Percentiles rank a stretch among this genome's conserved stretches.
phyloP scores from a whole-genome alignment of 2,888 invertebrate genomes.

The Drosophila sordidula region DNA sequence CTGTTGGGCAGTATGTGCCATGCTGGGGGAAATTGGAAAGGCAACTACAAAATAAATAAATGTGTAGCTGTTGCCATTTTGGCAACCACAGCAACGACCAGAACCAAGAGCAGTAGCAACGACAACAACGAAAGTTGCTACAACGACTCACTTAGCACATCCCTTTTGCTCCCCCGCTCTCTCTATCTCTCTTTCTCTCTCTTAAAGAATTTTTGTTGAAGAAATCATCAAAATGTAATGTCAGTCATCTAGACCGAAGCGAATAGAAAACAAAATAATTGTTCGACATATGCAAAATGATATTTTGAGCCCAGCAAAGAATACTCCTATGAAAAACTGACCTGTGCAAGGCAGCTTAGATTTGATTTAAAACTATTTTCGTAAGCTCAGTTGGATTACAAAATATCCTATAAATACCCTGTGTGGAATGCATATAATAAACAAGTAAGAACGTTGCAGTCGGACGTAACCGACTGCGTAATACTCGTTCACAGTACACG shows the following conservation, averaged over 20 bases:
- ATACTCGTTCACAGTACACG: too few species aligned
- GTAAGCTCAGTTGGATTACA: too few species aligned
- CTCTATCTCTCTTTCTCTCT: too few species aligned
- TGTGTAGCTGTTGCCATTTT: constrained; percentile 54
- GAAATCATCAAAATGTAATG: constrained; percentile 15
- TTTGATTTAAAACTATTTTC: background rate
- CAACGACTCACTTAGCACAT: constrained; percentile 23
- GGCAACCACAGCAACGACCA: constrained; percentile 48
- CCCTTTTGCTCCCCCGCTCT: background rate
- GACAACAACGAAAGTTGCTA: constrained; percentile 24
- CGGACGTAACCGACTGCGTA: too few species aligned
- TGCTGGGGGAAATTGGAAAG: constrained; percentile 39
- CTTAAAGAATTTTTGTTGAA: too few species aligned
- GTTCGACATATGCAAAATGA: background rate
- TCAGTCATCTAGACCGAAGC: background rate
- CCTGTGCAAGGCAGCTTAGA: background rate
- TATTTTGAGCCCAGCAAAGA: constrained; percentile 6
- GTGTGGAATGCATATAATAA: too few species aligned
- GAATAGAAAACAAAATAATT: background rate
- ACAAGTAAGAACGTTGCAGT: too few species aligned
- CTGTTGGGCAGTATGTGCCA: background rate
- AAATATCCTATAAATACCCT: too few species aligned
- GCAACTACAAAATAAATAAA: constrained; percentile 64
- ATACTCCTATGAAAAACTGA: constrained; percentile 10
- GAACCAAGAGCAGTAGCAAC: constrained; percentile 28